phyloP scores from a whole-genome alignment of 2,888 invertebrate genomes.

The Stramonita haemastoma region DNA sequence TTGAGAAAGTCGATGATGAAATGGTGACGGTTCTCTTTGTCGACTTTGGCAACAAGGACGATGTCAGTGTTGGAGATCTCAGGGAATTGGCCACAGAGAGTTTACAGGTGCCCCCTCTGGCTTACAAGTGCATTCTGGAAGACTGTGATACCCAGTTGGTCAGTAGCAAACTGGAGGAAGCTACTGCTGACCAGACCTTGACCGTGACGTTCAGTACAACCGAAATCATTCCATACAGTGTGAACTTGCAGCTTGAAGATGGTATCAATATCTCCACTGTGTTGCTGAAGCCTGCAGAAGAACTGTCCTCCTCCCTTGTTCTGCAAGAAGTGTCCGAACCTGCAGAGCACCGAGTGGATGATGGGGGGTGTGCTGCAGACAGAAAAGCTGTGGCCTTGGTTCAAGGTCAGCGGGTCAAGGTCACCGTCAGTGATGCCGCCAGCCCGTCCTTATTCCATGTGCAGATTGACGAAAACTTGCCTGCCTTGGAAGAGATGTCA shows the following conservation, averaged over 20 bases:
- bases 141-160: slow-evolving; percentile 49
- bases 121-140: slow-evolving; percentile 56
- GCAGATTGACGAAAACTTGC: slow-evolving; percentile 57
- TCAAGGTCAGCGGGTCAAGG: slow-evolving; percentile 54
- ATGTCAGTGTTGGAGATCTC: slow-evolving; percentile 44
- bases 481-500: slow-evolving; percentile 56
- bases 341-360: background rate
- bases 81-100: slow-evolving; percentile 40
- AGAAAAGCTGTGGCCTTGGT: background rate
- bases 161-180: slow-evolving; percentile 54
- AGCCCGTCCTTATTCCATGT: slow-evolving; percentile 67
- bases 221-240: slow-evolving; percentile 43
- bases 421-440: slow-evolving; percentile 54
- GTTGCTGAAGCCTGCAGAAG: background rate
- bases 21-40: slow-evolving; percentile 64
- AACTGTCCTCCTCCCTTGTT: background rate
- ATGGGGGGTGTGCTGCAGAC: background rate
- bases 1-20: slow-evolving; percentile 48
- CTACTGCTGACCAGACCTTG: slow-evolving; percentile 53
- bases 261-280: slow-evolving; percentile 30
- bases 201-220: slow-evolving; percentile 48
- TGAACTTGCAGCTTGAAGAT: slow-evolving; percentile 53
- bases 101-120: slow-evolving; percentile 51
- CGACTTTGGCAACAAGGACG: slow-evolving; percentile 74
- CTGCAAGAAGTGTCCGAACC: background rate